Evolutionary conservation across 2,888 invertebrate genomes (phyloP), one percentile per base, ranked within the genome.

Genomic region (Ophraella communa): DNA sequence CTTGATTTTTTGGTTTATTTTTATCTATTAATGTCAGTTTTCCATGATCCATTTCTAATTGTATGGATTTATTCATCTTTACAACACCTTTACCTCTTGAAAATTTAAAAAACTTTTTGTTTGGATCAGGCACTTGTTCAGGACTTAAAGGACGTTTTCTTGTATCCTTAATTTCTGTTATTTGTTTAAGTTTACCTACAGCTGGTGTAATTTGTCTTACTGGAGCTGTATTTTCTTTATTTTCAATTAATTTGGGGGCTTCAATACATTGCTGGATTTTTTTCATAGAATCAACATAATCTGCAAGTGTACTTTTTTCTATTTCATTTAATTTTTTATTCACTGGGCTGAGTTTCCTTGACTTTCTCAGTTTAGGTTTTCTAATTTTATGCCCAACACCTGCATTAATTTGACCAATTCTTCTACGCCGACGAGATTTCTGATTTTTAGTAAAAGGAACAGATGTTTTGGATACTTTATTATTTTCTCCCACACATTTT

Each of bases 321-420:
- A 74, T 54, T 5, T 78, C 76, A 44, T 11, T 42, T 52, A 52
- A 30, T 4, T 8, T 10, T n/a, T 76, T 68, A 63, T 80, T 79
- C 10, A 76, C 64, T 10, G 77, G 51, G 11, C 71, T 68, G 10
- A 64, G 62, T 58, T 75, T 76, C 7, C 65, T 64, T 8, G 70
- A 47, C 64, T 77, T 77, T 56, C 84, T 83, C 0, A 82, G 76
- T 78, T 87, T 90, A 0, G 88, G 89, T 76, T 86, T 88, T 52
- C 84, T 83, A 56, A 90, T 88, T 65, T 84, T 87, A 74, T 90
- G 90, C 62, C 83, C 80, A 0, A 90, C 90, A 0, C 90, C 90
- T 64, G 85, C 82, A 75, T 90, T 90, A n/a, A 90, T 89, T 76
- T 87, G 85, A 0, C 88, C 88, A 49, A 49, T 61, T 47, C 51